Evolutionary conservation across 2,113 vertebrate genomes (phyloP).

Genomic region (Scartelaos histophorus): DNA sequence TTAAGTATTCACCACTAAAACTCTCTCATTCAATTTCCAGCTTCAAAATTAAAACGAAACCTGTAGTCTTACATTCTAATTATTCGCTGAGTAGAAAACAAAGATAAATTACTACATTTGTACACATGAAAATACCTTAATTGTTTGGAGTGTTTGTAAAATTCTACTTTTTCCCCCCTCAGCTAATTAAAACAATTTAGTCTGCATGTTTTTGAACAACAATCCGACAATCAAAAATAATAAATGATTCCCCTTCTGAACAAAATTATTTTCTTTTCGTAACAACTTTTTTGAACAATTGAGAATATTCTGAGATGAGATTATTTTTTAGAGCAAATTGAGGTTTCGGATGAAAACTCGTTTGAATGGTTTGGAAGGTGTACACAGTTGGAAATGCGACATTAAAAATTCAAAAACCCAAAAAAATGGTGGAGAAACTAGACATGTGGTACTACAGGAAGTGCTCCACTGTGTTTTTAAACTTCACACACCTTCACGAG

Average conservation of each 20-base stretch:
- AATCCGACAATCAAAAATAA: background rate
- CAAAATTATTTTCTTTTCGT: background rate
- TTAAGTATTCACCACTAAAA: background rate
- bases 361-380: background rate
- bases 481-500: no score
- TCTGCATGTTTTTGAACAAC: background rate
- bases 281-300: background rate
- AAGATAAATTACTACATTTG: no score
- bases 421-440: no score
- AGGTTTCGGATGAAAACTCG: background rate
- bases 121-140: no score
- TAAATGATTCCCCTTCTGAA: background rate
- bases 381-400: background rate
- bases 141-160: no score
- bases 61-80: background rate
- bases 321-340: background rate
- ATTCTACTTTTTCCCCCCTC: no score
- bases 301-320: background rate
- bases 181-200: background rate
- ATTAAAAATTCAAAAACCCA: background rate
- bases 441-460: no score
- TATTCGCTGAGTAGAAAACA: no score
- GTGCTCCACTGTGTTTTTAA: no score
- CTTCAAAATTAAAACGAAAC: background rate
- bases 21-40: background rate